These are phyloP conservation scores for Actinostola sp. DNA, from an alignment of 92 coral and sea anemone species.

Conservation along the genomic window DNA sequence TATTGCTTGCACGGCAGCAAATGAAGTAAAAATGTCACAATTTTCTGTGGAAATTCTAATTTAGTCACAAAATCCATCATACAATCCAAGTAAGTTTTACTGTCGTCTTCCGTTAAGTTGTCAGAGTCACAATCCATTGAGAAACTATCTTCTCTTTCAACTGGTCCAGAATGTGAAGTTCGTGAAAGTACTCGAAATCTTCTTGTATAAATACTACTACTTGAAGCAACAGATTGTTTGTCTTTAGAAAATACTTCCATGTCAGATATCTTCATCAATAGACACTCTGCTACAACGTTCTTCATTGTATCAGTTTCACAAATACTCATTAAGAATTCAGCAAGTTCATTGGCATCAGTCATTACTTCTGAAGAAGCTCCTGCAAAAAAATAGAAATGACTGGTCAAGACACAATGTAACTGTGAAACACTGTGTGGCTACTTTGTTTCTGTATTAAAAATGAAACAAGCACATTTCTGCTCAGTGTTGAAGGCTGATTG, in stretches of 20 bases:
- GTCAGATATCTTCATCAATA: constrained; percentile 67
- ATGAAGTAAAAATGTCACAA: constrained; percentile 98
- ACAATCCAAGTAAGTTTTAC: constrained; percentile 78
- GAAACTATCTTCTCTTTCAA: constrained; percentile 57
- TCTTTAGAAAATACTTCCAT: constrained; percentile 50
- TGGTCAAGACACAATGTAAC: no score
- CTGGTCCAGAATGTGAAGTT: constrained; percentile 5
- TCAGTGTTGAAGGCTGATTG: no score
- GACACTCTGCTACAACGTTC: constrained; percentile 70
- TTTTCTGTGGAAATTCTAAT: constrained; percentile 92
- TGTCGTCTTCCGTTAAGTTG: constrained; percentile 49
- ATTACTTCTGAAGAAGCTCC: constrained; percentile 15
- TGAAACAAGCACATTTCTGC: no score
- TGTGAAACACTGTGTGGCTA: no score
- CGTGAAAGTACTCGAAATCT: neutral
- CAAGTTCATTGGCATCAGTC: constrained; percentile 73
- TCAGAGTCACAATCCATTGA: constrained; percentile 55
- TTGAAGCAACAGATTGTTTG: constrained; percentile 19
- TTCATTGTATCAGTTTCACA: constrained; percentile 91
- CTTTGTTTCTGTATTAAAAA: no score
- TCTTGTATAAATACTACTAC: neutral
- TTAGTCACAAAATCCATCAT: constrained; percentile 94
- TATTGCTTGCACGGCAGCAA: constrained; percentile 80
- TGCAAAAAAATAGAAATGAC: neutral
- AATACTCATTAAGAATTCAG: constrained; percentile 76